Evolutionary conservation across 2,888 invertebrate species (phyloP), one percentile per base, ranked within the genome.

Genomic region (Cantharis rufa): DNA sequence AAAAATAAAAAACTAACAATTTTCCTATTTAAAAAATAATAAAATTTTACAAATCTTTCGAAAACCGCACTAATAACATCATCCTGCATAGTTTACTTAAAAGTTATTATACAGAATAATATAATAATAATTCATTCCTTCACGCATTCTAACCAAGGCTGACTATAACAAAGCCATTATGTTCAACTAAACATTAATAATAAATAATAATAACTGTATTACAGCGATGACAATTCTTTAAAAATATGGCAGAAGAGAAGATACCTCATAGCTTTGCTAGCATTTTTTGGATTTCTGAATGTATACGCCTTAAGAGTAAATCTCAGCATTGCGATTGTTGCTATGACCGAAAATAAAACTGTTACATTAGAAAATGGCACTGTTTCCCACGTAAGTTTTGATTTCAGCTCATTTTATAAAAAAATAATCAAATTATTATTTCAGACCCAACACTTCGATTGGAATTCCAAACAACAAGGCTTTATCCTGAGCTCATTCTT

Each of bases 251-350:
- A 90, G 75, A 92, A 92, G 82, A 90, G 94, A 83, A 89, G 95
- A 82, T 93, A 94, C 82, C 89, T 96, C 71, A 94, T 96, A 16
- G 94, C 94, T 0, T 84, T 94, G 5, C 28, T 96, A 82, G 94
- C 95, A 0, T 96, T 96, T 89, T 91, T 95, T 80, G 96, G 96
- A 5, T 95, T 96, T 88, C 94, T 95, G 89, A 94, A 95, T 83
- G 93, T 95, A 2, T 96, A 96, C 86, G 92, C 95, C 3, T 88
- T 96, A 77, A 90, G 96, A 63, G 96, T 96, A 5, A 97, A 97
- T 89, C 90, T 98, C 80, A 97, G 96, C 80, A 95, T 98, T n/a
- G 97, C 96, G 2, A 95, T 98, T 81, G 96, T 98, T 66, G 96
- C 96, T 79, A 98, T 98, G 98, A 96, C 94, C 0, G 92, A 94